Evolutionary conservation across 2,888 invertebrate species (phyloP), one percentile per base, ranked within the genome.

Genomic region (Drosophila stalkeri): DNA sequence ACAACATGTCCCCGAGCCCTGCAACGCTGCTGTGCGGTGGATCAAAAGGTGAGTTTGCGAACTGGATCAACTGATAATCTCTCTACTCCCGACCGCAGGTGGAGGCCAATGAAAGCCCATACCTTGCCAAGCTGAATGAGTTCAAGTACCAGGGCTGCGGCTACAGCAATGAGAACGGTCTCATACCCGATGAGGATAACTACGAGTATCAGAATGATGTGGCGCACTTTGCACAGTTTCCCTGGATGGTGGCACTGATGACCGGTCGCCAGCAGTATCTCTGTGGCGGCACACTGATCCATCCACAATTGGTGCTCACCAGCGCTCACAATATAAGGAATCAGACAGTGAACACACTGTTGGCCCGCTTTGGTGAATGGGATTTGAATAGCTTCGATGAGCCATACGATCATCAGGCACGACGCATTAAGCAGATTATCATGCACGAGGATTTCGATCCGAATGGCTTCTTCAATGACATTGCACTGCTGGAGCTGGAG

Each of bases 281-380:
- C n/a, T 97, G 97, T 44, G 97, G 97, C 0, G 97, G 97, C 0
- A 95, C 97, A 0, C 93, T 98, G 2, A 96, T 98, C 79, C 96
- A 97, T 77, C 95, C 90, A 0, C 94, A 94, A 52, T 96, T 96
- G 1, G 96, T 97, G 0, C 91, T 97, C 5, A 97, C 97, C 0
- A 96, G 96, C 0, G 97, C 96, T 0, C 98, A 98, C 92, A 96
- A 96, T 88, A 78, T 92, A 1, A 27, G 52, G n/a, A 78, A 85
- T 2, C 75, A 87, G 14, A 68, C 78, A 3, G 78, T 83, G 47
- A 63, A 83, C 43, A 72, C 90, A 11, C 79, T 94, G n/a, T 77
- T 92, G 7, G 93, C 96, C 0, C 94, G 96, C 0, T 95, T 95
- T 0, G 97, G 97, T 0, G 97, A 97, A 92, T 97, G 97, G 96